Evolutionary conservation across 2,888 invertebrate genomes (phyloP).

Genomic region (Aromia moschata): DNA sequence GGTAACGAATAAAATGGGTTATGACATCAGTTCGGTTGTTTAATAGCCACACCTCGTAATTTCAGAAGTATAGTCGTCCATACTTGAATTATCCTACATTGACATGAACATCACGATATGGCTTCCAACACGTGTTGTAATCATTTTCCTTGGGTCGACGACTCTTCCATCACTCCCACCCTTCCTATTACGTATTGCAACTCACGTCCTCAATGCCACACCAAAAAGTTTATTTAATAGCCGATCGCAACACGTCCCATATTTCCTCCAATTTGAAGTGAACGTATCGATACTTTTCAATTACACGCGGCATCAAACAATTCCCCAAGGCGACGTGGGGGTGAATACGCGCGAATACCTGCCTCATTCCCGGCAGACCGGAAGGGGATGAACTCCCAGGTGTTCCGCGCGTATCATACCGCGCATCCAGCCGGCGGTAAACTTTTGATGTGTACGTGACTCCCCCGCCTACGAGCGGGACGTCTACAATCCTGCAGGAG

Average conservation of each 20-base stretch:
- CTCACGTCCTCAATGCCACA: not conserved
- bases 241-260: conserved; percentile 12
- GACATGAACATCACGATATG: not conserved
- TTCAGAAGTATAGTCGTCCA: no score
- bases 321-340: conserved; percentile 15
- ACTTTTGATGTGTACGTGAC: conserved; percentile 37
- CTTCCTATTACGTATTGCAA: not conserved
- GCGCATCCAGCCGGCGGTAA: conserved; percentile 30
- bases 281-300: conserved; percentile 36
- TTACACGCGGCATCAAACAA: conserved; percentile 34
- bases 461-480: conserved; percentile 29
- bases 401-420: conserved; percentile 30
- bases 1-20: no score
- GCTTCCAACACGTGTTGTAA: not conserved
- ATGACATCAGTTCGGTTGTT: no score
- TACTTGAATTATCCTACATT: no score
- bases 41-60: no score
- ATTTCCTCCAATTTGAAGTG: conserved; percentile 7
- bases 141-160: not conserved
- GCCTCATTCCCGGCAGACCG: not conserved
- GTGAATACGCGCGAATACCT: no score
- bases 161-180: not conserved
- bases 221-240: conserved; percentile 6
- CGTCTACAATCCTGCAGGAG: conserved; percentile 22
- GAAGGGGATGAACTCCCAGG: conserved; percentile 29